A percentile compares a stretch with the other conserved stretches of the same genome.
phyloP scores from a whole-genome alignment of 2,797 vertebrate genomes.

The Sarcophilus harrisii region DNA sequence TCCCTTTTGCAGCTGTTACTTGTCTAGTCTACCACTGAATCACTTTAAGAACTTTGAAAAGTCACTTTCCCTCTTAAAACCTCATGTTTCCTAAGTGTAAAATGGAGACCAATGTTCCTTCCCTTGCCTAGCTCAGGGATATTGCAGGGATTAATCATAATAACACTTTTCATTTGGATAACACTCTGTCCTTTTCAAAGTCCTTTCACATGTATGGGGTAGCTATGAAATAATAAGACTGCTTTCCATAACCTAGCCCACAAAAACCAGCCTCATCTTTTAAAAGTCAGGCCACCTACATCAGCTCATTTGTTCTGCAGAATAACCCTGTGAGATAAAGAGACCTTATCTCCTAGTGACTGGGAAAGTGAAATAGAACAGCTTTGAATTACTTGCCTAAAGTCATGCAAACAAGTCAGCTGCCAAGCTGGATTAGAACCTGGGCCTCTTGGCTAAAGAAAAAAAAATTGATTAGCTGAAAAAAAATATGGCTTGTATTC shows the following conservation, averaged over 20 bases:
- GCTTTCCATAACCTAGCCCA: background rate
- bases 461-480: background rate
- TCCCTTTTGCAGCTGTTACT: background rate
- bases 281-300: background rate
- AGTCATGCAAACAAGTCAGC: background rate
- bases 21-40: background rate
- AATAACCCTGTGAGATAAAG: background rate
- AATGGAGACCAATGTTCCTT: conserved; percentile 25
- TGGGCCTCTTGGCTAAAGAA: background rate
- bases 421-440: background rate
- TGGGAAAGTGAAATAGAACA: background rate
- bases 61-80: background rate
- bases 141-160: conserved; percentile 10
- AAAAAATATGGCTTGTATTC: background rate
- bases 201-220: background rate
- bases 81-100: conserved; percentile 33
- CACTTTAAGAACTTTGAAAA: conserved; percentile 33
- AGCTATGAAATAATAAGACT: background rate
- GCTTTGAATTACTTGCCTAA: background rate
- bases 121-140: background rate
- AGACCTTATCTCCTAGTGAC: background rate
- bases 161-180: background rate
- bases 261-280: background rate
- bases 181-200: conserved; percentile 4
- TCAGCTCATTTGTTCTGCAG: background rate